Evolutionary conservation across 1,140 invertebrate species (phyloP).

Genomic region (Drosophila sechellia): DNA sequence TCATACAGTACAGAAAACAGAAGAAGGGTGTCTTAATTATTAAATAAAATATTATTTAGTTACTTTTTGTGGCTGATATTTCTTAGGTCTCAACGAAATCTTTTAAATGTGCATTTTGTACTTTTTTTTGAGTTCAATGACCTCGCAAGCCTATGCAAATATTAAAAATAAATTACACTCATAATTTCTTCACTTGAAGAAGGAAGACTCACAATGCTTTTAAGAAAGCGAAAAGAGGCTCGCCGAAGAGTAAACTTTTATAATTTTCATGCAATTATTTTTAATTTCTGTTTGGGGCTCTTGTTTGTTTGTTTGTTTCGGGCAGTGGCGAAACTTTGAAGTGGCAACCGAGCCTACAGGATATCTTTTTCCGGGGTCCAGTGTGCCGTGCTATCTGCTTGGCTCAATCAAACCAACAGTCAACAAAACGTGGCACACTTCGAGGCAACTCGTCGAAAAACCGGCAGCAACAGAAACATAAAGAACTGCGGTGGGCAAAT

Average conservation of each 20-base stretch:
- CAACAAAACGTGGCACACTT: constrained; percentile 50
- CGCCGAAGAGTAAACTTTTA: constrained; percentile 31
- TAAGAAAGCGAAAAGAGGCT: not conserved
- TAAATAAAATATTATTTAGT: too few relatives aligned
- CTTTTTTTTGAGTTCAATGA: not conserved
- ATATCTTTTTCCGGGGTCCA: not conserved
- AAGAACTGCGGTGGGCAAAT: constrained; percentile 60
- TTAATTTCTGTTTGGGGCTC: constrained; percentile 53
- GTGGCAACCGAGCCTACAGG: constrained; percentile 50
- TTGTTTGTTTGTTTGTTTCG: constrained; percentile 37
- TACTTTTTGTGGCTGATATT: too few relatives aligned
- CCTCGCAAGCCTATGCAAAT: not conserved
- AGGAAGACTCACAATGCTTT: not conserved
- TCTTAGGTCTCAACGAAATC: too few relatives aligned
- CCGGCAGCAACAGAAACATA: constrained; percentile 14
- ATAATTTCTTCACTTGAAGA: constrained; percentile 23
- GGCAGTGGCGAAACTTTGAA: constrained; percentile 52
- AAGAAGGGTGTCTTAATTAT: too few relatives aligned
- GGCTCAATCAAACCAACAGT: constrained; percentile 59
- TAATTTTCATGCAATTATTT: constrained; percentile 62
- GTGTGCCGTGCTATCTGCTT: constrained; percentile 36
- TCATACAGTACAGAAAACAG: too few relatives aligned
- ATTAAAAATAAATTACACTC: constrained; percentile 25
- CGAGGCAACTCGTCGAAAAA: constrained; percentile 12
- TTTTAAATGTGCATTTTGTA: too few relatives aligned